Percentiles rank a stretch among this genome's conserved stretches.
phyloP scores from a whole-genome alignment of 2,113 vertebrate genomes.

The Tragelaphus buxtoni region DNA sequence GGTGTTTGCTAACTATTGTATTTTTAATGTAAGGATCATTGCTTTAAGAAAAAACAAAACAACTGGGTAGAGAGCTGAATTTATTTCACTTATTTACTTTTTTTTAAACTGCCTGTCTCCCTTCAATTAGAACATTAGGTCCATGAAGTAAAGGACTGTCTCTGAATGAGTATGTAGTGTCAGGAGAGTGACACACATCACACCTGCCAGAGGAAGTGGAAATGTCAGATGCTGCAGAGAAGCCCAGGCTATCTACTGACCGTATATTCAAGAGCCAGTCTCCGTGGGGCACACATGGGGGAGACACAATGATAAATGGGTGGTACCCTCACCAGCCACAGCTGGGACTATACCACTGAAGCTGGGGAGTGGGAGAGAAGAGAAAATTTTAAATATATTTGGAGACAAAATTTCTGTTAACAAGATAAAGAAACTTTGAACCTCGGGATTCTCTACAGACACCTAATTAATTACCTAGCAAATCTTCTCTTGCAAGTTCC shows the following conservation, averaged over 20 bases:
- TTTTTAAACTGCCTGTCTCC: not conserved
- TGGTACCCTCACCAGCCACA: not conserved
- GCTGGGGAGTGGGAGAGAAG: not conserved
- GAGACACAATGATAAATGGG: not conserved
- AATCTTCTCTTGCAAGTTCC: conserved; percentile 75
- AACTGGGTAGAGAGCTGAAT: not conserved
- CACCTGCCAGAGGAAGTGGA: not conserved
- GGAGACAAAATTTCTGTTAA: conserved; percentile 73
- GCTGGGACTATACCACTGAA: not conserved
- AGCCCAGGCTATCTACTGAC: not conserved
- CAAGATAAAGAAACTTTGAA: conserved; percentile 71
- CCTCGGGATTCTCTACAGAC: conserved; percentile 73
- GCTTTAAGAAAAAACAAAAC: not conserved
- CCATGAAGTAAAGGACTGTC: not conserved
- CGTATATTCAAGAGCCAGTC: not conserved
- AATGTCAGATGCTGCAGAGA: not conserved
- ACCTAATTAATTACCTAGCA: conserved; percentile 79
- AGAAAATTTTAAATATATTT: conserved; percentile 52
- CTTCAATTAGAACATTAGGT: not conserved
- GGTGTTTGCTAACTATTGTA: not conserved
- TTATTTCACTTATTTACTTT: conserved; percentile 14
- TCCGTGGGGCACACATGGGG: not conserved
- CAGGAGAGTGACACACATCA: not conserved
- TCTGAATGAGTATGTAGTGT: conserved; percentile 10
- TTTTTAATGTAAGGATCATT: not conserved